Base-by-base conservation (phyloP, 2,888 invertebrate species). In the Oligia latruncula region DNA sequence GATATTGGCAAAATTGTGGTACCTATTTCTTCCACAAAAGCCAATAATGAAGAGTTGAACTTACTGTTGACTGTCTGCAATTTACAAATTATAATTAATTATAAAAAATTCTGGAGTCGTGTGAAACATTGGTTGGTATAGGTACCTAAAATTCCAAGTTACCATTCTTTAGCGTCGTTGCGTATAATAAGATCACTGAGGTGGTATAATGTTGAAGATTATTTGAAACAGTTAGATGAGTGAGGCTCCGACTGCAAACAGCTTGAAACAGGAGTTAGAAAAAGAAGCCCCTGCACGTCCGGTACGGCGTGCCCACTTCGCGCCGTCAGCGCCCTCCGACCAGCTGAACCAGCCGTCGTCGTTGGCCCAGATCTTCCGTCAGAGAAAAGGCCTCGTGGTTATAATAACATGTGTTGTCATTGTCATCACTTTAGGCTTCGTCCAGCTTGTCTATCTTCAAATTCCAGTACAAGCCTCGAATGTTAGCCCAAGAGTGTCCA, bases 371-470 rank as follows among this genome's bases (percentile, higher is more conserved):
- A n/a, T 29, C 46, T 13, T 64, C 15, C 23, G 35, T 13, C 40
- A 81, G 20, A 81, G 6, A 29, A 81, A 74, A 68, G 6, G 11
- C 52, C 64, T 80, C 29, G 46, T 80, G 40, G 17, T 74, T 46
- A 29, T 58, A 40, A 9, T 64, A 64, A 64, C 20, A 49, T 68
- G 68, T 64, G 43, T 81, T 74, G n/a, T 81, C 64, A 43, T 80
- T 68, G 4, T 80, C 46, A 17, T 49, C 43, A 55, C 73, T 58
- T 5, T 80, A 55, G 40, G 46, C 1, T 80, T 80, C 35, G 74
- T 13, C 23, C 64, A 64, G 40, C 64, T 80, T 29, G 4, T 80
- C 11, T 74, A 62, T 49, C 23, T 81, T 55, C 29, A 17, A 70
- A 15, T 20, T 64, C 5, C 17, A 55, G 0, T 74, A 9, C 11